Evolutionary conservation across 2,797 vertebrate species (phyloP).

Genomic region (Diglossa cyanea): DNA sequence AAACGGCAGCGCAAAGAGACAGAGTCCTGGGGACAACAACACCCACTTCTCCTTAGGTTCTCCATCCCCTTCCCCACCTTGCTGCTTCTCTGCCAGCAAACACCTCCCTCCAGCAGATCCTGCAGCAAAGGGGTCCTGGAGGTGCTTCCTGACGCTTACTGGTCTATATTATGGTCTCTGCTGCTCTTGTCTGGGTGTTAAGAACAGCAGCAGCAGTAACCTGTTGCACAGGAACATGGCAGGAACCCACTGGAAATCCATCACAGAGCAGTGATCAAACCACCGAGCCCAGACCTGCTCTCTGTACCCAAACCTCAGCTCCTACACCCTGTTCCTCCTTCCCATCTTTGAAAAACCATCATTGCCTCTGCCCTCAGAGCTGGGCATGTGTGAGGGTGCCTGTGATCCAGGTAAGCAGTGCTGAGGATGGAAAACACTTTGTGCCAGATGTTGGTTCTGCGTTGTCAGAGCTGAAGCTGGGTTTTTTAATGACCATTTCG

Average conservation of each 20-base stretch:
- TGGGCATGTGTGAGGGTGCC: not conserved
- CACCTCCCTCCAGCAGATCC: not conserved
- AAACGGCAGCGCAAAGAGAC: not conserved
- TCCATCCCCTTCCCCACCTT: not conserved
- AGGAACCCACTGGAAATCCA: not conserved
- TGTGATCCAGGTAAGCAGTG: not conserved
- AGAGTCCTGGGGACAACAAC: not conserved
- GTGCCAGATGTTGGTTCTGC: constrained; percentile 23
- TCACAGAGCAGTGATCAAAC: not conserved
- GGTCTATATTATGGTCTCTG: not conserved
- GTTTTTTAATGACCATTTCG: constrained; percentile 10
- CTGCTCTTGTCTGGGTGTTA: not conserved
- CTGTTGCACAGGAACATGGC: not conserved
- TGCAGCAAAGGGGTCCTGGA: not conserved
- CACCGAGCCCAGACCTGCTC: not conserved
- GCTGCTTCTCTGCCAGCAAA: not conserved
- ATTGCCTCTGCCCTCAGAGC: not conserved
- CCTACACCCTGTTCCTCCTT: not conserved
- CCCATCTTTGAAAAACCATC: not conserved
- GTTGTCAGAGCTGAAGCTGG: not conserved
- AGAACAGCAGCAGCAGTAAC: not conserved
- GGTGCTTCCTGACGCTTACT: not conserved
- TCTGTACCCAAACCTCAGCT: not conserved
- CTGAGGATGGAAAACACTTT: constrained; percentile 16
- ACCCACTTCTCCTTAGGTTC: not conserved